Evolutionary conservation across 2,797 vertebrate genomes (phyloP), one percentile per base, ranked within the genome.

Genomic region (Selene dorsalis): DNA sequence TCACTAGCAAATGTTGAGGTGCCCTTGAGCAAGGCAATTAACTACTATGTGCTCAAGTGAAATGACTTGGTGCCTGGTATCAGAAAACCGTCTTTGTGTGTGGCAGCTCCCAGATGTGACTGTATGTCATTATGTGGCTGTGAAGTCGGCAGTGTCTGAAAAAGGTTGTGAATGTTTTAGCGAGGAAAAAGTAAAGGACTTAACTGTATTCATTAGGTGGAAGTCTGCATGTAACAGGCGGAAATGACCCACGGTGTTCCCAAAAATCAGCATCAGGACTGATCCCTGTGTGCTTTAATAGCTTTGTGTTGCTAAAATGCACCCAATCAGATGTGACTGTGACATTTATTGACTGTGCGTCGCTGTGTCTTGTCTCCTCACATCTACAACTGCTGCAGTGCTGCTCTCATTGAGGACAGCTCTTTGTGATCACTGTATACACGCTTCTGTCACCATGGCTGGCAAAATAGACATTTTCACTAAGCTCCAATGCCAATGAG

Each of bases 21-120:
- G 75, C 84, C 87, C 88, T 85, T 88, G 70, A 92, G 88, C 88
- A 85, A 89, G 87, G 78, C 81, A 89, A 87, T 92, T 87, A 87
- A 82, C 75, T 64, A 62, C 59, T 72, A 45, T 81, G 55, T 57
- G 69, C 72, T 85, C 57, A 59, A 77, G 75, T 63, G 47, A 75
- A 84, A 75, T 60, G 57, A 79, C 62, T 87, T 20, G 0, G 35
- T 75, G 45, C 28, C 66, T 70, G 65, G 73, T 60, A 70, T 48
- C 28, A 64, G 60, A 24, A 53, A 39, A 53, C 58, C 43, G n/a
- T 63, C 71, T 68, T 68, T 71, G 39, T 76, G 52, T 20, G 6
- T 18, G 39, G 61, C 73, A 70, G 39, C 75, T 75, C 62, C 62
- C 66, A 45, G 35, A 73, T 64, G 58, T 69, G 20, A 75, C 59